A percentile compares a stretch with the other conserved stretches of the same genome.
phyloP scores from a whole-genome alignment of 2,113 vertebrate genomes.

The Sciurus niger region DNA sequence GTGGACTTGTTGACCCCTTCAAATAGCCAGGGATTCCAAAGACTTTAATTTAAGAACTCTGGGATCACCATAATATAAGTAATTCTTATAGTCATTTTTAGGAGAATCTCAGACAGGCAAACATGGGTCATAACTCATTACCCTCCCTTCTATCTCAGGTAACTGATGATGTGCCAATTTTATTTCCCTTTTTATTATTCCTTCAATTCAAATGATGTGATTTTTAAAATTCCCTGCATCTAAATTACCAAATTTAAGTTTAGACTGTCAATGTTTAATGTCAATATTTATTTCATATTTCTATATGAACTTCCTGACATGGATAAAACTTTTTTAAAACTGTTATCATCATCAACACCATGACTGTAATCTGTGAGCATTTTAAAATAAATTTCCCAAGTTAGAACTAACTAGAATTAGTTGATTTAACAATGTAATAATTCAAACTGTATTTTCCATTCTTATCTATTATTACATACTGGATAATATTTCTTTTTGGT shows the following conservation, averaged over 20 bases:
- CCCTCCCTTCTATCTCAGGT: not conserved
- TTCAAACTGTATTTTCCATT: not conserved
- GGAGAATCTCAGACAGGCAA: not conserved
- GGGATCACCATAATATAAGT: not conserved
- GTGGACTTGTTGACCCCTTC: not conserved
- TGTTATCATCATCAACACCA: not conserved
- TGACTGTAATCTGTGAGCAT: not conserved
- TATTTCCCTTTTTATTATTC: not conserved
- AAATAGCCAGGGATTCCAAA: not conserved
- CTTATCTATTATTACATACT: not conserved
- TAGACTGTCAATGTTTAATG: not conserved
- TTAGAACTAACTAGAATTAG: not conserved
- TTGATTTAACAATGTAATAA: not conserved
- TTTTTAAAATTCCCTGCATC: not conserved
- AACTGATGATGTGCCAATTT: not conserved
- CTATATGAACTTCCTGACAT: not conserved
- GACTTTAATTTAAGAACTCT: not conserved
- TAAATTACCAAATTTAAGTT: constrained; percentile 46
- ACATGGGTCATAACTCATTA: not conserved
- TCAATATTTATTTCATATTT: constrained; percentile 7
- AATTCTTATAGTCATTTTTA: not conserved
- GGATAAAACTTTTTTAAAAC: not conserved
- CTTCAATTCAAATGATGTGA: not conserved
- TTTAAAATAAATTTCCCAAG: not conserved
- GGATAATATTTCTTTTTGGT: constrained; percentile 24